Conservation (phyloP, 2,113 vertebrate genomes). For the Corynorhinus townsendii region DNA sequence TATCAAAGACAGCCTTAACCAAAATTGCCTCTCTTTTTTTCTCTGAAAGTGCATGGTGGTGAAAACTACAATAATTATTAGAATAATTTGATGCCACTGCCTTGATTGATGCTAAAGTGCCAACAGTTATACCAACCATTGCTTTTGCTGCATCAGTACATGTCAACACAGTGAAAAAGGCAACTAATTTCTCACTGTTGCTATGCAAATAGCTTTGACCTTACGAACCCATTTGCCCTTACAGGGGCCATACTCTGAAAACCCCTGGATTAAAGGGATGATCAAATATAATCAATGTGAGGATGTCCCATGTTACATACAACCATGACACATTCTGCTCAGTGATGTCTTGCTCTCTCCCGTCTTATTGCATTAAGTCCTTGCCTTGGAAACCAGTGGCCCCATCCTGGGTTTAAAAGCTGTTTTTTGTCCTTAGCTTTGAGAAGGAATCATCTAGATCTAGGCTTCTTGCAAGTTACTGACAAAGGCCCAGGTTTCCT, state of each 20-base stretch:
- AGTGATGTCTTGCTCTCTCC: background rate
- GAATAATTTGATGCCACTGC: background rate
- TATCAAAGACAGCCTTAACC: background rate
- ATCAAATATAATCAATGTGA: background rate
- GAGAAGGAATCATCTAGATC: background rate
- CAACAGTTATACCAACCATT: background rate
- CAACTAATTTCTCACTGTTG: background rate
- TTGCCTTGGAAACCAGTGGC: background rate
- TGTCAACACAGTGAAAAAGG: background rate
- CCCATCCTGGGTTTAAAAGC: background rate
- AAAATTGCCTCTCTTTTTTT: background rate
- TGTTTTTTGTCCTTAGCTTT: background rate
- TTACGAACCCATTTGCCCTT: background rate
- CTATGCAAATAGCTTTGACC: background rate
- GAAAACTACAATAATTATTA: background rate
- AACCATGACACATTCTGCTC: background rate
- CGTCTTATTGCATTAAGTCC: background rate
- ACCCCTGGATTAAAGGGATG: background rate
- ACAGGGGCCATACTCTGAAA: background rate
- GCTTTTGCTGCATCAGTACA: background rate
- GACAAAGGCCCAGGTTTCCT: background rate
- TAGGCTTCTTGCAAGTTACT: background rate
- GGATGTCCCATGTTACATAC: background rate
- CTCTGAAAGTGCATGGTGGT: background rate
- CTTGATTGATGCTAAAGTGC: background rate